These are phyloP conservation scores for Lamproptera curius DNA, from an alignment of 2,888 invertebrate genomes.

Conservation along the genomic window DNA sequence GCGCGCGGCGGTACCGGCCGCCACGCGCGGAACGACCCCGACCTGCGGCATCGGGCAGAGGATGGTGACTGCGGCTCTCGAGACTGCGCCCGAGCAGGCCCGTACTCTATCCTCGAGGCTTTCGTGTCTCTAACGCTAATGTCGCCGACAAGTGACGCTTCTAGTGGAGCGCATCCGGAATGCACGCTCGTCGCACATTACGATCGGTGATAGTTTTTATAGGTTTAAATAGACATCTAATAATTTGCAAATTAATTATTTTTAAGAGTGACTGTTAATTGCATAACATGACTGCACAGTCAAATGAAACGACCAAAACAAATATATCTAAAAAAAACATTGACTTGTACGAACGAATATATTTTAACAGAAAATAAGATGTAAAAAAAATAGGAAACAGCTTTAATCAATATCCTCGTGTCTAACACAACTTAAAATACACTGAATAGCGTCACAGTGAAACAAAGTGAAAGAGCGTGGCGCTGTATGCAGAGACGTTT, in stretches of 20 bases:
- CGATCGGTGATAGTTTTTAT: too few species aligned
- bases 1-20: constrained; percentile 80
- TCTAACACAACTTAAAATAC: constrained; percentile 22
- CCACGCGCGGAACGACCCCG: constrained; percentile 96
- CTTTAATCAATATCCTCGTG: constrained; percentile 3
- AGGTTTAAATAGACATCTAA: too few species aligned
- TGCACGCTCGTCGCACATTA: too few species aligned
- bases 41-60: constrained; percentile 85
- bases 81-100: constrained; percentile 24
- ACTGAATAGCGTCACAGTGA: constrained; percentile 34
- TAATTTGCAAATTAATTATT: too few species aligned
- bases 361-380: neutral
- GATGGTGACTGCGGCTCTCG: constrained; percentile 70
- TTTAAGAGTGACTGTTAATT: too few species aligned
- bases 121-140: neutral
- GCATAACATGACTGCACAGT: neutral
- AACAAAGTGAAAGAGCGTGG: constrained; percentile 35
- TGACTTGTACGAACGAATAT: neutral
- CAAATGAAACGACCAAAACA: neutral
- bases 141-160: neutral
- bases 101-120: neutral
- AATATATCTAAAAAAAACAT: neutral
- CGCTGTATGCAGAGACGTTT: constrained; percentile 41
- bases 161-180: too few species aligned
- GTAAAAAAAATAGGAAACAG: constrained; percentile 4